Conservation (phyloP, 1,140 invertebrate genomes). For the Adelges cooleyi region DNA sequence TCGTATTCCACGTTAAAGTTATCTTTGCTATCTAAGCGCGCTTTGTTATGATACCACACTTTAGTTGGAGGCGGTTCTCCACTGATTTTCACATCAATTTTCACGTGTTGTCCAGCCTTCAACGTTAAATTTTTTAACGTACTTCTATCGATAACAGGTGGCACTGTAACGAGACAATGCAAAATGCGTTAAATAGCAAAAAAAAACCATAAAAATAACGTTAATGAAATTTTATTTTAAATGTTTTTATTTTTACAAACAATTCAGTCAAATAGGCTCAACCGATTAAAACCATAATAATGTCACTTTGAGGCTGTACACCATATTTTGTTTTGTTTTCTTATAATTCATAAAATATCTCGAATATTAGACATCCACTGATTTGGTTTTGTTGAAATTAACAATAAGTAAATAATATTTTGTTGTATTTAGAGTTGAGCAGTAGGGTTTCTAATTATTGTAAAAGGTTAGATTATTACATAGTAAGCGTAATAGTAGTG, state of each 20-base stretch:
- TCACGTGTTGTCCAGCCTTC: constrained; percentile 73
- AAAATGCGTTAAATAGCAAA: not conserved
- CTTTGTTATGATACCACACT: constrained; percentile 74
- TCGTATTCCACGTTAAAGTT: constrained; percentile 69
- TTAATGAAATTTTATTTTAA: not conserved
- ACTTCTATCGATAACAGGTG: constrained; percentile 82
- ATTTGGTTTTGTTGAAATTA: too few relatives aligned
- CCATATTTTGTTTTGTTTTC: too few relatives aligned
- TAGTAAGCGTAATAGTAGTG: too few relatives aligned
- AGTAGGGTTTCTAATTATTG: too few relatives aligned
- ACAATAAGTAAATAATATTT: too few relatives aligned
- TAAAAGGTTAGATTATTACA: too few relatives aligned
- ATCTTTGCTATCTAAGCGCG: constrained; percentile 50
- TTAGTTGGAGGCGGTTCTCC: constrained; percentile 81
- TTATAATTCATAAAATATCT: too few relatives aligned
- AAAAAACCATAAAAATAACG: not conserved
- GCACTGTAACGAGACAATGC: constrained; percentile 42
- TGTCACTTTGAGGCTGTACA: too few relatives aligned
- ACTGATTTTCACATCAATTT: constrained; percentile 75
- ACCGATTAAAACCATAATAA: too few relatives aligned
- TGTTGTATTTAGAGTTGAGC: too few relatives aligned
- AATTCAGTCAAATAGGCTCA: too few relatives aligned
- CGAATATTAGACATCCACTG: too few relatives aligned
- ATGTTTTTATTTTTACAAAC: not conserved
- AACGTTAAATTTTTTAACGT: constrained; percentile 76